Evolutionary conservation across 2,888 invertebrate genomes (phyloP), one percentile per base, ranked within the genome.

Genomic region (Ichneumoninae sp.): DNA sequence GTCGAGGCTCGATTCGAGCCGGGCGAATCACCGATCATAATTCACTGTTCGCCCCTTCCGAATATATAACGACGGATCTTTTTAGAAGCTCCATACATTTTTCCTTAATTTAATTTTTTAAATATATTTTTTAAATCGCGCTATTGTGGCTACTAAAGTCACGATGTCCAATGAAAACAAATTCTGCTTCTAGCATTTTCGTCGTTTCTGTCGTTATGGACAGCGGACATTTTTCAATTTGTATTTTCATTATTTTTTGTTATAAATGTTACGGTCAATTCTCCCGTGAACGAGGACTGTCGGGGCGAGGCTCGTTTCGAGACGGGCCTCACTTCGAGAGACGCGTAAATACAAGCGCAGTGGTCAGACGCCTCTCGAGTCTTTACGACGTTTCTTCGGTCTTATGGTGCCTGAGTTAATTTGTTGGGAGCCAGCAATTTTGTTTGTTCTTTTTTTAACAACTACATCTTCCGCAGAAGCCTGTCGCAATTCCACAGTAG

Each of bases 41-140:
- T 80, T 87, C 79, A 79, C 81, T 78, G 79, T 85, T 81, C 70
- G 71, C 44, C 65, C 73, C 83, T 60, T 63, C 6, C 19, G 6
- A 5, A 30, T 8, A n/a, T n/a, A 33, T 19, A 36, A n/a, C 13
- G 33, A 10, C n/a, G 22, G 63, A 57, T 44, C 13, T 66, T 52
- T 10, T 40, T 40, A 8, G 40, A 10, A 10, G 10, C 40, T 10
- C 8, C 3, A 40, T 40, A 40, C 10, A 8, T 40, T 40, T 40
- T 10, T 40, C 3, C 0, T 10, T 10, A 40, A 8, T 3, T 40
- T 1, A 10, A 52, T 68, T 66, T 76, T 19, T 40, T 30, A 40
- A 40, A 3, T 57, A n/a, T 7, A 3, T 40, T 65, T 19, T 36
- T 36, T 40, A 19, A 7, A 3, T 3, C 2, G 19, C 19, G 8